phyloP scores from a whole-genome alignment of 30 jellyfish, hydroid and myxozoan species.

The Mastigias papua region DNA sequence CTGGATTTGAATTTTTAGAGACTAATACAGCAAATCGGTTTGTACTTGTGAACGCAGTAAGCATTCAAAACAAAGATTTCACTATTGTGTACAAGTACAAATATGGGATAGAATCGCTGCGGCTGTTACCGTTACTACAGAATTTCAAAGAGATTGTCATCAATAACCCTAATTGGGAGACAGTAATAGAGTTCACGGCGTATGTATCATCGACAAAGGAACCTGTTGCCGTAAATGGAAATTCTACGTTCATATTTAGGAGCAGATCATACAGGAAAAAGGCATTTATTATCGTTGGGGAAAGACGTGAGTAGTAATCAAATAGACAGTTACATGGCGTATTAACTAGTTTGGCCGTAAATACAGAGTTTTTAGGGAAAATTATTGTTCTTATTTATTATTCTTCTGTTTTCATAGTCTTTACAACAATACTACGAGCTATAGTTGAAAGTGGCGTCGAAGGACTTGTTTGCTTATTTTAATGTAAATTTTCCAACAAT shows the following conservation, averaged over 20 bases:
- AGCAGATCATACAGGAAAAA: constrained; percentile 28
- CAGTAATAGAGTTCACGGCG: constrained; percentile 39
- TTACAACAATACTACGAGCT: too few relatives aligned
- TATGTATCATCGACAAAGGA: constrained; percentile 25
- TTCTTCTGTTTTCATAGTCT: too few relatives aligned
- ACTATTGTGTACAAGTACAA: constrained; percentile 22
- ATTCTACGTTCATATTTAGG: neutral
- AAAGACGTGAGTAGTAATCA: neutral
- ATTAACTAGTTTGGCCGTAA: too few relatives aligned
- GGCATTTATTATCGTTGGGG: constrained; percentile 45
- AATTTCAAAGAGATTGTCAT: constrained; percentile 27
- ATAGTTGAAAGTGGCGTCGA: too few relatives aligned
- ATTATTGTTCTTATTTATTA: too few relatives aligned
- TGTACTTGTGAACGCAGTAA: constrained; percentile 21
- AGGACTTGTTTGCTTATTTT: too few relatives aligned
- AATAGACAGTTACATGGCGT: too few relatives aligned
- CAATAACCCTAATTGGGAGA: constrained; percentile 8
- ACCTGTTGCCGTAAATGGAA: constrained; percentile 32
- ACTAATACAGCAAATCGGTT: constrained; percentile 14
- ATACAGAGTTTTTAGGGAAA: too few relatives aligned
- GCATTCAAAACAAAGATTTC: constrained; percentile 21
- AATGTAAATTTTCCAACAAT: too few relatives aligned
- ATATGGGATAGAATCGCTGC: neutral
- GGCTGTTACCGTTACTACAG: constrained; percentile 8
- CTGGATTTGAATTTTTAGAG: neutral